Percentiles rank a stretch among this genome's conserved stretches.
Evolutionary conservation across 2,888 invertebrate species (phyloP).

Genomic region (Chrysodeixis includens): DNA sequence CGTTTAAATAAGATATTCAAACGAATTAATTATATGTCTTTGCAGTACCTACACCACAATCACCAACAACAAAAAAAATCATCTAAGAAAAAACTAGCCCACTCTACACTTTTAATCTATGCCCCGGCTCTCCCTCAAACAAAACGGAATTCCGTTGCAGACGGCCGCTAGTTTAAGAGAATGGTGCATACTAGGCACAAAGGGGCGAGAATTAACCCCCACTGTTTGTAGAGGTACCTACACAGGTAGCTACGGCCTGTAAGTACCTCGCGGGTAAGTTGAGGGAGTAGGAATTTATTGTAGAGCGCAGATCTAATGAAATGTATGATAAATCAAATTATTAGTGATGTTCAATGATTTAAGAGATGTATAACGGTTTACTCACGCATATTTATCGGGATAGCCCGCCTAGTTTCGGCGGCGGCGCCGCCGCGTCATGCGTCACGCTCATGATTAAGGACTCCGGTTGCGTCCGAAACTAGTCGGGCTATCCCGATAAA

Average conservation of each 20-base stretch:
- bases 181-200: constrained; percentile 51
- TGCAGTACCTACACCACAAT: too few relatives aligned
- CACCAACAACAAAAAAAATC: too few relatives aligned
- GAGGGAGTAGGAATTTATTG: neutral
- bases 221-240: constrained; percentile 52
- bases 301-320: neutral
- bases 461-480: too few relatives aligned
- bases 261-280: neutral
- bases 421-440: too few relatives aligned
- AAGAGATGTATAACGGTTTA: too few relatives aligned
- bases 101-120: constrained; percentile 31
- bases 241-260: neutral
- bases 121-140: constrained; percentile 45
- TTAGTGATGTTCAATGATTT: too few relatives aligned
- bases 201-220: constrained; percentile 61
- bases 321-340: neutral
- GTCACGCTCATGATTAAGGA: too few relatives aligned
- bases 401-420: too few relatives aligned
- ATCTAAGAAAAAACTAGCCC: neutral
- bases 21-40: too few relatives aligned
- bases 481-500: too few relatives aligned
- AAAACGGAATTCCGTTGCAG: constrained; percentile 61
- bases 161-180: constrained; percentile 58
- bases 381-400: too few relatives aligned
- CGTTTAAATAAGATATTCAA: too few relatives aligned